phyloP scores from a whole-genome alignment of 2,113 vertebrate genomes.

The Strigops habroptila region DNA sequence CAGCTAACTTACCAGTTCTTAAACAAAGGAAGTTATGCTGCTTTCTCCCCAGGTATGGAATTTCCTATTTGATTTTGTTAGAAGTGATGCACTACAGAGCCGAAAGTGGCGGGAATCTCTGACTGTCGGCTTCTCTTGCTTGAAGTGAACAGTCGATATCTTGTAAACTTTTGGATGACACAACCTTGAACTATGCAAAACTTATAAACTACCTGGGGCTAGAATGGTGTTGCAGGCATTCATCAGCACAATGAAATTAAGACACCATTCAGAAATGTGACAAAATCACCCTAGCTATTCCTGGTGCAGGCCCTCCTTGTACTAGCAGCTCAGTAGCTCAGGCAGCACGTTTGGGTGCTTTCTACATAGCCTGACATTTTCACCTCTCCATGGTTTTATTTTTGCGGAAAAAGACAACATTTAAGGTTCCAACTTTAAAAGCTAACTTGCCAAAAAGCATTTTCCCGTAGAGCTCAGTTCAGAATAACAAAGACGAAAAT shows the following conservation, averaged over 20 bases:
- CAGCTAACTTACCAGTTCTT: neutral
- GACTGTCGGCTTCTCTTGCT: neutral
- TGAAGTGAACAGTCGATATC: neutral
- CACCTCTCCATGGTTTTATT: neutral
- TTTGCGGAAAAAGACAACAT: neutral
- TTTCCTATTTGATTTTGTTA: neutral
- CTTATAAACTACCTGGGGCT: neutral
- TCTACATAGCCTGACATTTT: neutral
- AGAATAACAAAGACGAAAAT: neutral
- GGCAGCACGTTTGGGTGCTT: neutral
- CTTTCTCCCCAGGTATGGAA: neutral
- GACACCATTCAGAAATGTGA: neutral
- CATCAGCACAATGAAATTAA: neutral
- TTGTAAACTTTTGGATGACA: neutral
- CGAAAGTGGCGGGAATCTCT: neutral
- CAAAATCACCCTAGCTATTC: neutral
- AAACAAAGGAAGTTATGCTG: neutral
- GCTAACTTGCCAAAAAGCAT: neutral
- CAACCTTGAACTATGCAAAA: neutral
- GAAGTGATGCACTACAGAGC: neutral
- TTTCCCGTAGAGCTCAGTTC: neutral
- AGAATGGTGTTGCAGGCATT: neutral
- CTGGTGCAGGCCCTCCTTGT: neutral
- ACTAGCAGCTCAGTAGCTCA: neutral
- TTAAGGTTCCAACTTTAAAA: neutral